Conservation (phyloP, 2,797 vertebrate genomes). For the Channallabes apus region DNA sequence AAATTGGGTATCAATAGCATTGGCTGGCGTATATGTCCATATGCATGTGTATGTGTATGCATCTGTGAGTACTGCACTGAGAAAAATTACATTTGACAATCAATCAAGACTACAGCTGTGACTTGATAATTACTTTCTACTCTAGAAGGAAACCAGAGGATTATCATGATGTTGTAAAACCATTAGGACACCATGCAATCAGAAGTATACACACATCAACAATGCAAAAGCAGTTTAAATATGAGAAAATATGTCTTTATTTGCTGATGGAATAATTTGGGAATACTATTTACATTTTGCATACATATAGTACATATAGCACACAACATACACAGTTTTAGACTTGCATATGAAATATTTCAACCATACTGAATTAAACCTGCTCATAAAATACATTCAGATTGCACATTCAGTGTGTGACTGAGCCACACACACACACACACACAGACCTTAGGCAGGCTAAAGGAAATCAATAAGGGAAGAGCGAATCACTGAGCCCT, state of each 20-base stretch:
- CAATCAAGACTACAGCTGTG: conserved; percentile 24
- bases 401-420: not conserved
- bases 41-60: conserved; percentile 22
- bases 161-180: conserved; percentile 3
- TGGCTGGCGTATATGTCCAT: conserved; percentile 31
- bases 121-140: conserved; percentile 42
- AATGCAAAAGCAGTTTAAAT: not conserved
- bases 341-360: not conserved
- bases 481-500: conserved; percentile 47
- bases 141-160: conserved; percentile 18
- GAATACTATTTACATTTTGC: not conserved
- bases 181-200: not conserved
- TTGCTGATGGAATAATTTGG: not conserved
- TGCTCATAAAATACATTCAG: not conserved
- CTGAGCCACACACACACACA: not conserved
- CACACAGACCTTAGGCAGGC: conserved; percentile 30
- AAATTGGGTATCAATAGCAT: conserved; percentile 46
- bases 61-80: conserved; percentile 13
- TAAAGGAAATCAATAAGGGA: conserved; percentile 55
- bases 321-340: not conserved
- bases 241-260: not conserved
- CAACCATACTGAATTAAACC: not conserved
- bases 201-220: not conserved
- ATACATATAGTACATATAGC: not conserved
- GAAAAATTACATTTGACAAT: conserved; percentile 34